Evolutionary conservation across 1,140 invertebrate species (phyloP), one percentile per base, ranked within the genome.

Genomic region (Papilio helenus): DNA sequence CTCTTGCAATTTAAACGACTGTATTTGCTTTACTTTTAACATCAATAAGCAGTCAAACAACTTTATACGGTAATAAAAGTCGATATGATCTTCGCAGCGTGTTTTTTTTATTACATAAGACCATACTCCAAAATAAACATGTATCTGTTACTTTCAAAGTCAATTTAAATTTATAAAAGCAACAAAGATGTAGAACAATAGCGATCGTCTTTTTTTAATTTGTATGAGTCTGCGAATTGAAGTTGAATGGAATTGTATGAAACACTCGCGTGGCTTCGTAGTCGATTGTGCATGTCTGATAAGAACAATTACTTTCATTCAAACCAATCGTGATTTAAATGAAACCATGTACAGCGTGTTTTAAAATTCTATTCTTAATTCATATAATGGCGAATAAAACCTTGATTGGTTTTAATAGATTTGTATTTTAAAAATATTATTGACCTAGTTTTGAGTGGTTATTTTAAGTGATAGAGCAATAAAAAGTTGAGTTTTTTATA

Each of bases 221-320:
- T 65, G 61, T 65, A 65, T 29, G 20, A 9, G 61, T 65, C 26
- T 65, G 61, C 14, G 61, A 65, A 65, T 29, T 65, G 61, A 34
- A 65, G 12, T 16, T 65, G 61, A 65, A 65, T 65, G 61, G 61
- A 65, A 65, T 65, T 65, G 26, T 65, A 65, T 65, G 26, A 61
- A 61, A 61, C 58, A 68, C 61, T 68, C 3, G 12, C 26, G 3
- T 68, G 26, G 61, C 61, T 68, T 68, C 61, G 61, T 29, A 68
- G 61, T 26, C 26, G 61, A 68, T 68, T 68, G 61, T 68, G 61
- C 61, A 61, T 26, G 26, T 2, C 61, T 68, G 61, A 68, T 68
- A 68, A 68, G 61, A 68, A 29, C 61, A 68, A 68, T 68, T 68
- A 68, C 26, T 68, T 68, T 68, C 61, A 68, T 68, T 68, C 61